Conservation (phyloP, 1,140 invertebrate genomes). For the Caerostris extrusa region DNA sequence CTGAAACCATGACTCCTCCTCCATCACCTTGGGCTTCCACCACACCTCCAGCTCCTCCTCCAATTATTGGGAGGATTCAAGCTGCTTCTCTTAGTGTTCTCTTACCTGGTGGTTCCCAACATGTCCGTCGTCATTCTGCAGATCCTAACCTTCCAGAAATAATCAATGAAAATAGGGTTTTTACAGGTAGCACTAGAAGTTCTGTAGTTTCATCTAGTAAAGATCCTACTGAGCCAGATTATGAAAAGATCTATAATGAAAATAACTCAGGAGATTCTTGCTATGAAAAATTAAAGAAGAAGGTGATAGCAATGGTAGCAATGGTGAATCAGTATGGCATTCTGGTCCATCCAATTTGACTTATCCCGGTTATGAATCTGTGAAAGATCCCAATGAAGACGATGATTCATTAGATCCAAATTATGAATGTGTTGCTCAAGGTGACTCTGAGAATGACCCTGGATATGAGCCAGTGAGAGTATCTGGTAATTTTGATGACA, state of each 20-base stretch:
- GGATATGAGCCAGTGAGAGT: conserved; percentile 73
- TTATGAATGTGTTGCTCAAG: conserved; percentile 70
- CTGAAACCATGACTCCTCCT: conserved; percentile 63
- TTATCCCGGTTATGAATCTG: conserved; percentile 69
- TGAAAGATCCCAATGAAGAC: conserved; percentile 65
- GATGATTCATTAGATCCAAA: conserved; percentile 71
- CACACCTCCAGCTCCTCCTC: conserved; percentile 68
- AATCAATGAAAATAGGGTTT: conserved; percentile 52
- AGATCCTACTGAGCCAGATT: conserved; percentile 57
- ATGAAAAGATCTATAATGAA: conserved; percentile 74
- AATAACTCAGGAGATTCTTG: conserved; percentile 70
- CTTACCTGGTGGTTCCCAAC: conserved; percentile 45
- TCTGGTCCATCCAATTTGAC: background rate
- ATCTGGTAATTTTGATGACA: conserved; percentile 61
- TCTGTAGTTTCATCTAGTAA: conserved; percentile 17
- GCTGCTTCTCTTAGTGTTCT: conserved; percentile 66
- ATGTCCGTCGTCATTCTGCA: conserved; percentile 58
- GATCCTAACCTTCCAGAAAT: conserved; percentile 64
- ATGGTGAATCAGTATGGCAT: background rate
- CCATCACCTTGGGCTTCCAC: conserved; percentile 70
- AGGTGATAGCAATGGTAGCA: background rate
- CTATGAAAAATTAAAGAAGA: conserved; percentile 76
- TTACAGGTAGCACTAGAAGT: conserved; percentile 34
- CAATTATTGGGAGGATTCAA: conserved; percentile 63
- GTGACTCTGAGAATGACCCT: conserved; percentile 56